Evolutionary conservation across 2,797 vertebrate genomes (phyloP), one percentile per base, ranked within the genome.

Genomic region (Lithobates sylvaticus): DNA sequence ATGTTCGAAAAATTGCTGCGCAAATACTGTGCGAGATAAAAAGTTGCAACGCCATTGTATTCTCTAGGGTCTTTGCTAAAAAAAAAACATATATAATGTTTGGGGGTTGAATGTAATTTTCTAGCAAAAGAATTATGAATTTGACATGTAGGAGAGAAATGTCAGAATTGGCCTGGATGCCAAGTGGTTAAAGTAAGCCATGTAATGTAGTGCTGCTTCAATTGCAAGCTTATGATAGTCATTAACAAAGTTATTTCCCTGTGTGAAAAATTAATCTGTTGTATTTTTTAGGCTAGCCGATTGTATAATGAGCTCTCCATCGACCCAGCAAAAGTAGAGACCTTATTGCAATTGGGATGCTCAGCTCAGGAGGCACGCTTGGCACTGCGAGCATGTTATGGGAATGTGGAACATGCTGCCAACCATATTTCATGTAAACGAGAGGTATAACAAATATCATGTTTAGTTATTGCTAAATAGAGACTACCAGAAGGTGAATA

Each of bases 311-410:
- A 96, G 64, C 90, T 99, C 5, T 90, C 90, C 89, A 93, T 95
- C 21, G 97, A 99, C 89, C 95, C 96, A 0, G 93, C 93, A 0
- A 97, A 98, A 84, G 95, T 99, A 26, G 68, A 89, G 27, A 91
- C 92, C 86, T 92, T 99, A 84, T 90, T 96, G 42, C 81, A 89
- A 29, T 88, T 99, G 91, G 98, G 97, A 0, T 99, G 97, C 91
- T 95, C 94, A 0, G 96, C 96, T 23, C 96, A 97, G 91, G 98
- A 99, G 76, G 95, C 97, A 34, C 97, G 98, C 0, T 94, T 99
- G 0, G 96, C 96, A 7, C 95, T 99, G 71, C 89, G 98, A 84
- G 98, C 98, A 0, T 98, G 97, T 90, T 92, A 94, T 0, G 97
- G 98, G 44, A 93, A 98, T 1, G 85, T 97, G 89, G 93, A 96